These are phyloP conservation scores for Anabas testudineus DNA, from an alignment of 2,797 vertebrate genomes.

Conservation along the genomic window DNA sequence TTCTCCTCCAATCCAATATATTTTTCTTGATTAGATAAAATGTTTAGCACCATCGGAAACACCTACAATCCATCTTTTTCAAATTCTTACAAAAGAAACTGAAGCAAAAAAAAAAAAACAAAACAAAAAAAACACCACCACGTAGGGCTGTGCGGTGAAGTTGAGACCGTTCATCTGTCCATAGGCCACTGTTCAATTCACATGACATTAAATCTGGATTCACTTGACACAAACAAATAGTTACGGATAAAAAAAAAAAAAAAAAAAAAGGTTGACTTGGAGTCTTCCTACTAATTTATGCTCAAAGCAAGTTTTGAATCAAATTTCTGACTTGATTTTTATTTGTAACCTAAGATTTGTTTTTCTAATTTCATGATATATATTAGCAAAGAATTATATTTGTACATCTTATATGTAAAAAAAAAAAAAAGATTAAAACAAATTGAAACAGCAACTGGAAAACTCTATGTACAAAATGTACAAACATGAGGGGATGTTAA, in stretches of 20 bases:
- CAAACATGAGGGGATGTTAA: slow-evolving; percentile 75
- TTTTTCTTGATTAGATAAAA: slow-evolving; percentile 93
- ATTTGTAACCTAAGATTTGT: slow-evolving; percentile 67
- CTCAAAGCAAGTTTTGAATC: slow-evolving; percentile 83
- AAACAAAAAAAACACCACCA: slow-evolving; percentile 61
- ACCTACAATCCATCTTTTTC: slow-evolving; percentile 89
- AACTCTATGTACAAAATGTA: slow-evolving; percentile 88
- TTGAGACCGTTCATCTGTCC: slow-evolving; percentile 78
- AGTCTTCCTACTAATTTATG: slow-evolving; percentile 73
- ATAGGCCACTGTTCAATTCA: slow-evolving; percentile 73
- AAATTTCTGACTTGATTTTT: slow-evolving; percentile 77
- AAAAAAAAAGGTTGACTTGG: slow-evolving; percentile 51
- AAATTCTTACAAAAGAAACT: slow-evolving; percentile 80
- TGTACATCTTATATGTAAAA: slow-evolving; percentile 84
- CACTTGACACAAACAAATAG: slow-evolving; percentile 74
- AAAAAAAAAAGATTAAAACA: slow-evolving; percentile 67
- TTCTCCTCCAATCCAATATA: slow-evolving; percentile 97
- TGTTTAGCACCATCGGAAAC: slow-evolving; percentile 98
- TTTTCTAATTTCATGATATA: slow-evolving; percentile 85
- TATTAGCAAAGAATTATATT: slow-evolving; percentile 90
- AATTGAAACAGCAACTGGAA: slow-evolving; percentile 80
- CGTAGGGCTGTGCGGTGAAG: slow-evolving; percentile 92
- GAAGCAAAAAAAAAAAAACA: slow-evolving; percentile 51
- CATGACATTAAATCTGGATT: slow-evolving; percentile 72
- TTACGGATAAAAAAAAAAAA: slow-evolving; percentile 42